Evolutionary conservation across 2,113 vertebrate species (phyloP).

Genomic region (Lagopus leucura): DNA sequence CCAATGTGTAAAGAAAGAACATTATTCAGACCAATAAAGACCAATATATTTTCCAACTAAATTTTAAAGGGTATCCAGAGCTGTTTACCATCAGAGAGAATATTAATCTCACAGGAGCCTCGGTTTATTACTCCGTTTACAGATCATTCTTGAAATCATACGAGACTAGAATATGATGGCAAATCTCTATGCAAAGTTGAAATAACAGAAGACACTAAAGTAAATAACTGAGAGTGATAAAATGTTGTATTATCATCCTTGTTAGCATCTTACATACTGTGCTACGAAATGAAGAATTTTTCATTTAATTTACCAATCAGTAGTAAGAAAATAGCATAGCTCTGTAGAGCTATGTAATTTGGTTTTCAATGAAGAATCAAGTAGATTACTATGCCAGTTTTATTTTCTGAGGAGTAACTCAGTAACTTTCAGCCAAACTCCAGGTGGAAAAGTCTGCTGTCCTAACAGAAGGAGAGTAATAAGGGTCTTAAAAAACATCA

Average conservation of each 20-base stretch:
- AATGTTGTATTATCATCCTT: not conserved
- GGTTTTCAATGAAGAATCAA: not conserved
- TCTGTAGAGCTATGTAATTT: not conserved
- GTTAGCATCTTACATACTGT: not conserved
- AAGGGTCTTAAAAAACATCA: not conserved
- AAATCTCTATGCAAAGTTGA: not conserved
- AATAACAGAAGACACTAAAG: not conserved
- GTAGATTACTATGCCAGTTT: not conserved
- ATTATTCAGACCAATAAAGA: not conserved
- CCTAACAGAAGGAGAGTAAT: not conserved
- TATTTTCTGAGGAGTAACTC: not conserved
- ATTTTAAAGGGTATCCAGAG: not conserved
- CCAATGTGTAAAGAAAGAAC: not conserved
- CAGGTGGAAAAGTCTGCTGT: not conserved
- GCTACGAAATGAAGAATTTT: not conserved
- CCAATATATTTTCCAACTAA: not conserved
- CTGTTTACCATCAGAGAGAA: not conserved
- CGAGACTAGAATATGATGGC: not conserved
- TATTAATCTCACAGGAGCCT: not conserved
- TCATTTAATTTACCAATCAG: not conserved
- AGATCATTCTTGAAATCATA: not conserved
- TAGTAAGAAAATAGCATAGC: not conserved
- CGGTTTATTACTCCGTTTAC: not conserved
- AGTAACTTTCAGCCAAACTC: not conserved
- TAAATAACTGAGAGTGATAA: not conserved